Percentiles rank a stretch among this genome's conserved stretches.
phyloP scores from a whole-genome alignment of 92 coral and sea anemone species.

The Parazoanthus atlanticus region DNA sequence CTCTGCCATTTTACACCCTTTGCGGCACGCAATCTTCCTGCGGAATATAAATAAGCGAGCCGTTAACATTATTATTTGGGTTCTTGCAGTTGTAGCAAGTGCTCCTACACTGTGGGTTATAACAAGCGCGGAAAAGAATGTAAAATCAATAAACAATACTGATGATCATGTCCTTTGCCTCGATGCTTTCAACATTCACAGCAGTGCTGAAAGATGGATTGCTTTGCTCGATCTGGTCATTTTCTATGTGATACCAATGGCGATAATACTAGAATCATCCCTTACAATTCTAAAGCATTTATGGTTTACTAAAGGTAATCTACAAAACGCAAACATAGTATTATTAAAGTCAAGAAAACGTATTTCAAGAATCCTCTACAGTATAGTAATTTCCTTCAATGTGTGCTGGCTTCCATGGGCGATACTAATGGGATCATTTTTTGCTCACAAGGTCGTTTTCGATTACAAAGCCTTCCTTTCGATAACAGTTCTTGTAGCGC shows the following conservation, averaged over 20 bases:
- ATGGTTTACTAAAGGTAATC: background rate
- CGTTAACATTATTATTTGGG: background rate
- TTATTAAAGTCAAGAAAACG: background rate
- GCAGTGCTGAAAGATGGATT: background rate
- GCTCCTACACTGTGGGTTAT: background rate
- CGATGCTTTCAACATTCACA: background rate
- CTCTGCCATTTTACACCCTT: background rate
- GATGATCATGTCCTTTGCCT: background rate
- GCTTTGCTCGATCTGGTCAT: background rate
- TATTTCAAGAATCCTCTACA: slow-evolving; percentile 2
- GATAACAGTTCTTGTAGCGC: slow-evolving; percentile 1
- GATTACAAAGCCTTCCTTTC: background rate
- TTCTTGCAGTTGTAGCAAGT: background rate
- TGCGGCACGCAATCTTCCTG: background rate
- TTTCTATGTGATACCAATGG: slow-evolving; percentile 1
- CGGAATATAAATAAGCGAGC: background rate
- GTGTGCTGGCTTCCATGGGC: slow-evolving; percentile 22
- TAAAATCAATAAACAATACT: background rate
- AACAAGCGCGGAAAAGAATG: background rate
- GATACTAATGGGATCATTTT: background rate
- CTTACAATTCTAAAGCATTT: background rate
- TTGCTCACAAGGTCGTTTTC: background rate
- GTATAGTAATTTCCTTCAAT: background rate
- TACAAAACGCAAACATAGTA: background rate
- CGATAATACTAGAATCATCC: background rate